phyloP scores from a whole-genome alignment of 1,140 invertebrate species.

The Adelges cooleyi region DNA sequence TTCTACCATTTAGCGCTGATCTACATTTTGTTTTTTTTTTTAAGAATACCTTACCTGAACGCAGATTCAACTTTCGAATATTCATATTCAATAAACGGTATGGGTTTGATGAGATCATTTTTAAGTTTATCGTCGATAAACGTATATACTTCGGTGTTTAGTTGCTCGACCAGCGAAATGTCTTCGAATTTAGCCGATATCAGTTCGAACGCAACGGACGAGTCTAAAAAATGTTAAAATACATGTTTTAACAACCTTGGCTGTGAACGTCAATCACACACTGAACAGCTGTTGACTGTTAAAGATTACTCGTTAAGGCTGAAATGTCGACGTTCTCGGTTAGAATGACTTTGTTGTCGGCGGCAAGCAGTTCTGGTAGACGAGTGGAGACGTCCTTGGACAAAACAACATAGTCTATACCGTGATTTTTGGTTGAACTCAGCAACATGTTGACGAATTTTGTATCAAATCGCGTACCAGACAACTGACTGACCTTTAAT shows the following conservation, averaged over 20 bases:
- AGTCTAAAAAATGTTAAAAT: background rate
- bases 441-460: constrained; percentile 8
- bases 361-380: constrained; percentile 5
- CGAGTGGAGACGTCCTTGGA: background rate
- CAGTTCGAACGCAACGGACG: background rate
- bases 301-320: constrained; percentile 2
- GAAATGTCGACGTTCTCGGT: constrained; percentile 1
- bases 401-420: background rate
- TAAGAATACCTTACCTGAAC: constrained; percentile 1
- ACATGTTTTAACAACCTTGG: too few relatives aligned
- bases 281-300: background rate
- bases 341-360: background rate
- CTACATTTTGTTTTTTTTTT: too few relatives aligned
- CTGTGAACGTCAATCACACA: too few relatives aligned
- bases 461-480: background rate
- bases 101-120: background rate
- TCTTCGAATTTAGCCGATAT: constrained; percentile 5
- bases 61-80: background rate
- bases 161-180: background rate
- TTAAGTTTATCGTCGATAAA: background rate
- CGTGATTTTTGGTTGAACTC: background rate
- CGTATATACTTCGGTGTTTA: background rate
- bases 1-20: too few relatives aligned
- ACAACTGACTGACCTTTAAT: background rate
- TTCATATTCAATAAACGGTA: background rate